phyloP scores from a whole-genome alignment of 1,140 invertebrate species.

The Physella acuta region DNA sequence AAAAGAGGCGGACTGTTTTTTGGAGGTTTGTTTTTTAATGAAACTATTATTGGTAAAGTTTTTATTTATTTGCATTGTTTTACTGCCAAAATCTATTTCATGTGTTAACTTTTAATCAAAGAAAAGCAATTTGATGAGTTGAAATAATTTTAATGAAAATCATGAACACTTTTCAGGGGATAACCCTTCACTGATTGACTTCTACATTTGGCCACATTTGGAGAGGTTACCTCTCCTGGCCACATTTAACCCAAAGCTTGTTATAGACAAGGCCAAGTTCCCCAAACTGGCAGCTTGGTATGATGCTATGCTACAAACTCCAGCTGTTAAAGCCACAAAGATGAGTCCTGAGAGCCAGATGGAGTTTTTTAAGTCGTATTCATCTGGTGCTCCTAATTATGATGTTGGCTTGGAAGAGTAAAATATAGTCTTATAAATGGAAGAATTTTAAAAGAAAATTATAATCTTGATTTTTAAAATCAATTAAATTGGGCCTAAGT shows the following conservation, averaged over 20 bases:
- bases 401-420: constrained; percentile 2
- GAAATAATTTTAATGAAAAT: too few species aligned
- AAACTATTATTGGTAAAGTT: too few species aligned
- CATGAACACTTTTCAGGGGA: too few species aligned
- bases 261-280: neutral
- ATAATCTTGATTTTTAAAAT: too few species aligned
- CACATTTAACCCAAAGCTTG: neutral
- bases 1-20: constrained; percentile 15
- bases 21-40: constrained; percentile 9
- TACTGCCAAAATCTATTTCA: too few species aligned
- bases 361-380: constrained; percentile 23
- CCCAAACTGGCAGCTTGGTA: constrained; percentile 22
- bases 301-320: constrained; percentile 27
- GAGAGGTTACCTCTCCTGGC: constrained; percentile 33
- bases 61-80: too few species aligned
- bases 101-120: too few species aligned
- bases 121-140: too few species aligned
- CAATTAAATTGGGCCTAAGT: too few species aligned
- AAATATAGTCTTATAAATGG: too few species aligned
- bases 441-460: too few species aligned
- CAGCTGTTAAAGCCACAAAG: constrained; percentile 33
- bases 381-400: constrained; percentile 27
- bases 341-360: constrained; percentile 23
- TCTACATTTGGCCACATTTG: constrained; percentile 47
- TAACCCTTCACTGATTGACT: constrained; percentile 39